Conservation (phyloP, 2,888 invertebrate genomes). For the Perizoma flavofasciatum region DNA sequence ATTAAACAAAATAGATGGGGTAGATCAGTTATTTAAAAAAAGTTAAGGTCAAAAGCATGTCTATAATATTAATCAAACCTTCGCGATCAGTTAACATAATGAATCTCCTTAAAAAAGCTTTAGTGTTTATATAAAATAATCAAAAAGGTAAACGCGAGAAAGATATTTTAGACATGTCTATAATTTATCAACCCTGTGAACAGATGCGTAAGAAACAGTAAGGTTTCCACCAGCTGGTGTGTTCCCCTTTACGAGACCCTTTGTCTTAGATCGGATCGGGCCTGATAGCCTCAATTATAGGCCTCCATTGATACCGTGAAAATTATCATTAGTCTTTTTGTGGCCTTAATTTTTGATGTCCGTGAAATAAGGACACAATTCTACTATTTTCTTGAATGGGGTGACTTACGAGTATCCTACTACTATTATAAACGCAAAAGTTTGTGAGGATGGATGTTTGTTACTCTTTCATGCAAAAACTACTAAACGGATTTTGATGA, state of each 20-base stretch:
- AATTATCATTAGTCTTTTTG: slow-evolving; percentile 46
- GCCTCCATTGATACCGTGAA: slow-evolving; percentile 49
- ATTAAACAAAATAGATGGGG: too few relatives aligned
- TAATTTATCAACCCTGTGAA: slow-evolving; percentile 30
- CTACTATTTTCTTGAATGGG: slow-evolving; percentile 9
- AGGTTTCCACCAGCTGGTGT: slow-evolving; percentile 39
- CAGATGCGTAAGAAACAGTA: slow-evolving; percentile 47
- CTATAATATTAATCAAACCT: too few relatives aligned
- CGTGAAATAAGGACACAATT: slow-evolving; percentile 21
- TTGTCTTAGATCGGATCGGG: slow-evolving; percentile 70
- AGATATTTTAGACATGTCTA: slow-evolving; percentile 31
- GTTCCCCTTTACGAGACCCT: slow-evolving; percentile 42
- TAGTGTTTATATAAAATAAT: too few relatives aligned
- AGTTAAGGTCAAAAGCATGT: too few relatives aligned
- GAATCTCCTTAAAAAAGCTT: too few relatives aligned
- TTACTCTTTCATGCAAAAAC: too few relatives aligned
- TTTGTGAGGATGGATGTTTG: too few relatives aligned
- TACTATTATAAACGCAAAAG: too few relatives aligned
- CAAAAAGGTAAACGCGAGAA: too few relatives aligned
- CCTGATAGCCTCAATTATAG: slow-evolving; percentile 59
- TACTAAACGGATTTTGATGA: too few relatives aligned
- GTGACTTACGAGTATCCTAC: slow-evolving; percentile 4
- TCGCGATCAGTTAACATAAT: too few relatives aligned
- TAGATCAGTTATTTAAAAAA: too few relatives aligned
- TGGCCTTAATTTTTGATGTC: slow-evolving; percentile 24